phyloP scores from a whole-genome alignment of 1,140 invertebrate genomes.

The Microplitis mediator region DNA sequence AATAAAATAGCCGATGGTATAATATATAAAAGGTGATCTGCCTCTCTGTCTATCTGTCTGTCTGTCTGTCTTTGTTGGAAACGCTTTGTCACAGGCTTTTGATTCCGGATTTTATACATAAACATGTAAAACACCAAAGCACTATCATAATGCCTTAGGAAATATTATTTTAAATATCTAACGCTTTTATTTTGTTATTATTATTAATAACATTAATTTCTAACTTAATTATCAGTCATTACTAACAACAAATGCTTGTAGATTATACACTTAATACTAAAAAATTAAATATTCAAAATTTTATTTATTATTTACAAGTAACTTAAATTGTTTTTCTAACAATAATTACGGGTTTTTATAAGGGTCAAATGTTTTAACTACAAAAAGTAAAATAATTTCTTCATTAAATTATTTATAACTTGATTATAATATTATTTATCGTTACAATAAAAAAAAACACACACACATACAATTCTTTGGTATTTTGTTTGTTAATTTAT shows the following conservation, averaged over 20 bases:
- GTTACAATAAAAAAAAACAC: not conserved
- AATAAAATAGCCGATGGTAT: not conserved
- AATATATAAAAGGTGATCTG: conserved; percentile 17
- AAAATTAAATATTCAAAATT: not conserved
- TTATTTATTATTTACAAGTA: not conserved
- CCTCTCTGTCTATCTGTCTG: conserved; percentile 14
- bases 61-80: not conserved
- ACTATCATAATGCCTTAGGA: not conserved
- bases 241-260: not conserved
- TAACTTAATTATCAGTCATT: not conserved
- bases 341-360: conserved; percentile 34
- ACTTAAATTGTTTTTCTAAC: conserved; percentile 59
- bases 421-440: not conserved
- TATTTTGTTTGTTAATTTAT: not conserved
- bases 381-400: not conserved
- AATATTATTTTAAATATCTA: too few species aligned
- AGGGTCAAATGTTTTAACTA: too few species aligned
- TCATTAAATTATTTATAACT: not conserved
- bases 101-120: not conserved
- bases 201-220: too few species aligned
- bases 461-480: not conserved
- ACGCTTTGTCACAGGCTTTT: not conserved
- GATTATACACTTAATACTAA: not conserved
- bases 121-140: not conserved
- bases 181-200: not conserved